Conservation (phyloP, 64 coral and sea anemone genomes). For the Montipora efflorescens region DNA sequence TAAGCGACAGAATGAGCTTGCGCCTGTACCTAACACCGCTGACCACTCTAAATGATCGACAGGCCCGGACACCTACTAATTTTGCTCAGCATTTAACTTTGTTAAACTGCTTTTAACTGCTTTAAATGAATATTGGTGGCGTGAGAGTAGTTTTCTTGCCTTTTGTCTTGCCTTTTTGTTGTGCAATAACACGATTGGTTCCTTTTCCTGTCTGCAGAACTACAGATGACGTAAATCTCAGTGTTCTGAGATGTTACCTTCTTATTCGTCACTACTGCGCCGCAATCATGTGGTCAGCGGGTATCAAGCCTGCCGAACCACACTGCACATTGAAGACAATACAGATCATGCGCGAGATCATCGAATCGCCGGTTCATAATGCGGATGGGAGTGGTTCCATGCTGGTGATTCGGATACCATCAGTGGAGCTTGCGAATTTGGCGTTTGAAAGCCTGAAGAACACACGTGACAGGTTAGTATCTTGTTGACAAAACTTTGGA, state of each 20-base stretch:
- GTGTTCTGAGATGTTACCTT: constrained; percentile 90
- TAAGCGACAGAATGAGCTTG: too few species aligned
- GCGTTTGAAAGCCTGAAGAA: constrained; percentile 89
- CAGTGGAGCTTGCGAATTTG: constrained; percentile 77
- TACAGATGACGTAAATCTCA: constrained; percentile 92
- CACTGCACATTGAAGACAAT: constrained; percentile 98
- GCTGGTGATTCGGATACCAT: constrained; percentile 93
- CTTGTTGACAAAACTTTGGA: neutral
- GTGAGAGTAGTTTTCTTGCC: neutral
- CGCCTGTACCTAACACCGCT: too few species aligned
- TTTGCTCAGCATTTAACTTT: too few species aligned
- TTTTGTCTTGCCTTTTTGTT: neutral
- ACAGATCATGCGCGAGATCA: constrained; percentile 97
- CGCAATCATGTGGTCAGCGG: constrained; percentile 99
- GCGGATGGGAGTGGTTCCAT: constrained; percentile 94
- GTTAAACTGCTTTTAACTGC: too few species aligned
- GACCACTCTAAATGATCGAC: too few species aligned
- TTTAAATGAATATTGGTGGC: too few species aligned
- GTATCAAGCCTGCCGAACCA: constrained; percentile 96
- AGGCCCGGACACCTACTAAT: too few species aligned
- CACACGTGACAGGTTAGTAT: constrained; percentile 81
- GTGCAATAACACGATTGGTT: neutral
- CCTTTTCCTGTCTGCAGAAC: constrained; percentile 7
- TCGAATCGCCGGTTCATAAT: constrained; percentile 92
- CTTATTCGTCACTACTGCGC: constrained; percentile 97